Evolutionary conservation across 2,797 vertebrate species (phyloP).

Genomic region (Sebastes flavidus): DNA sequence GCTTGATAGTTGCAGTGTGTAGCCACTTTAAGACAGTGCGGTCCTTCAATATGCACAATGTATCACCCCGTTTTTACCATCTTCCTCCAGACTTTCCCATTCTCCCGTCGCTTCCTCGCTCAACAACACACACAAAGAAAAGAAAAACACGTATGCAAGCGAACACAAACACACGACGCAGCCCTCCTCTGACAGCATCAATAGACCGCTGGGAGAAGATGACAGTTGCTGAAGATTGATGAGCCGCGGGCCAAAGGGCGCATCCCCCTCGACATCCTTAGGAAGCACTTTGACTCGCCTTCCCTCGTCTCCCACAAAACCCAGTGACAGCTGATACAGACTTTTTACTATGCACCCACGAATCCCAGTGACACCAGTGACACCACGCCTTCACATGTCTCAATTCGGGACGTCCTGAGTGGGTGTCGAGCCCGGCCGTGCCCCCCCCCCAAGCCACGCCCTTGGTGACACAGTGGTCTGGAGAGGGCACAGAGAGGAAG

Average conservation of each 20-base stretch:
- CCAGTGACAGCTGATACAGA: conserved; percentile 62
- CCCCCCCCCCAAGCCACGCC: conserved; percentile 54
- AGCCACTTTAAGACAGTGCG: conserved; percentile 1
- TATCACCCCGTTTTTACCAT: neutral
- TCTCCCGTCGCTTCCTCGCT: neutral
- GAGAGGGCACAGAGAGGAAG: conserved; percentile 75
- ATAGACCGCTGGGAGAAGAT: conserved; percentile 55
- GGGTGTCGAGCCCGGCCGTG: conserved; percentile 2
- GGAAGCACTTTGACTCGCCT: conserved; percentile 75
- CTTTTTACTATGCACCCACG: conserved; percentile 37
- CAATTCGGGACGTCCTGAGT: conserved; percentile 59
- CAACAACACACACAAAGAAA: neutral
- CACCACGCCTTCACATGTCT: conserved; percentile 60
- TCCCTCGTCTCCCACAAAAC: conserved; percentile 72
- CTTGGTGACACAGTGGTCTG: conserved; percentile 62
- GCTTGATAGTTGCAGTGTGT: neutral
- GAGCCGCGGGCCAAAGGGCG: conserved; percentile 73
- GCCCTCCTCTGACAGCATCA: conserved; percentile 51
- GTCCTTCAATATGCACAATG: neutral
- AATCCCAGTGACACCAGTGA: conserved; percentile 52
- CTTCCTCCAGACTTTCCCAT: conserved; percentile 4
- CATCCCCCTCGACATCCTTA: conserved; percentile 71
- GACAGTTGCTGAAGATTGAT: conserved; percentile 79
- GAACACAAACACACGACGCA: conserved; percentile 8
- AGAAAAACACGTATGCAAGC: conserved; percentile 19